Evolutionary conservation across 2,888 invertebrate genomes (phyloP).

Genomic region (Lycaena phlaeas): DNA sequence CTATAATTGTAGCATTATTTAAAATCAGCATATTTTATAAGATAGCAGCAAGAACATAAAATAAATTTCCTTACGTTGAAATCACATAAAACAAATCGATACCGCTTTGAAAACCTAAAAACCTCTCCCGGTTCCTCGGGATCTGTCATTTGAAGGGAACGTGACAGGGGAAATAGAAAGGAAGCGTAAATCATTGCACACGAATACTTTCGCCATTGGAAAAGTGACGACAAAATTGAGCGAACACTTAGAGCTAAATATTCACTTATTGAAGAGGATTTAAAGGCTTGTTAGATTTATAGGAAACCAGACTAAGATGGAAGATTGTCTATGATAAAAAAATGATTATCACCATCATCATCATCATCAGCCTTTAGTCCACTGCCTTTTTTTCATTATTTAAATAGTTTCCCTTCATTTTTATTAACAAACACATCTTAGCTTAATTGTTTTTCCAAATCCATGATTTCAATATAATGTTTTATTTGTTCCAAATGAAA

Average conservation of each 20-base stretch:
- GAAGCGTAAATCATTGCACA: constrained; percentile 26
- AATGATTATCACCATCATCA: no score
- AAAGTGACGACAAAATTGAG: constrained; percentile 15
- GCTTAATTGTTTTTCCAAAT: no score
- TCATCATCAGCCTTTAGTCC: no score
- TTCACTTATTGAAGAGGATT: background rate
- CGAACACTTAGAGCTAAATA: constrained; percentile 1
- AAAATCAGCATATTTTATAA: background rate
- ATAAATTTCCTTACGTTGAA: constrained; percentile 14
- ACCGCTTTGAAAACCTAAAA: constrained; percentile 18
- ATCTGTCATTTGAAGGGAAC: constrained; percentile 27
- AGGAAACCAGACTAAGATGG: no score
- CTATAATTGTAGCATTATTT: no score
- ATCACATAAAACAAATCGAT: constrained; percentile 19
- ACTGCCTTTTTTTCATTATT: no score
- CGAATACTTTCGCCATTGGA: constrained; percentile 21
- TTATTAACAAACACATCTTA: no score
- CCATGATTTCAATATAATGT: no score
- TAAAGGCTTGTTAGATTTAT: no score
- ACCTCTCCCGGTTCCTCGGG: constrained; percentile 18
- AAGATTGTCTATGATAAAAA: no score
- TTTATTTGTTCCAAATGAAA: no score
- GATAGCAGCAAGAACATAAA: background rate
- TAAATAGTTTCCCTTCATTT: no score
- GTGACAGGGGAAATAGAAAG: constrained; percentile 25